Conservation (phyloP, 2,797 vertebrate genomes). For the Mus minutoides region DNA sequence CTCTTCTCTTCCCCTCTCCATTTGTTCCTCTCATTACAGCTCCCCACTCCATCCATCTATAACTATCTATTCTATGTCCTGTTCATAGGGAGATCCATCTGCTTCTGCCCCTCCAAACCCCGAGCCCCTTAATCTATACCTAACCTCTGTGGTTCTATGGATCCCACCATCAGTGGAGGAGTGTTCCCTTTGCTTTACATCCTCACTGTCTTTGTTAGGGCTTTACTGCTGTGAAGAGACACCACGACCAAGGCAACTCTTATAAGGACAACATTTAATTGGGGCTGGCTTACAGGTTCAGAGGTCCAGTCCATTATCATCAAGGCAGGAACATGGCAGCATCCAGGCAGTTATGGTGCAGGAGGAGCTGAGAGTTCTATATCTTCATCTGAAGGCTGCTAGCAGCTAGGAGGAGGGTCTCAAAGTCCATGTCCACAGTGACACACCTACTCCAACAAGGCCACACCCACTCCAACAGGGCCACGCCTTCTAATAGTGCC, state of each 20-base stretch:
- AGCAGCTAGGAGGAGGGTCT: background rate
- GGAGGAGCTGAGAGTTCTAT: background rate
- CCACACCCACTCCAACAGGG: background rate
- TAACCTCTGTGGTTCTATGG: no score
- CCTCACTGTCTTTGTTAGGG: background rate
- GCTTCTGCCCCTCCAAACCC: no score
- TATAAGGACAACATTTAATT: background rate
- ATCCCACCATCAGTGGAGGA: no score
- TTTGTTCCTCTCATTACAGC: no score
- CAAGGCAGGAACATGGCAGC: background rate
- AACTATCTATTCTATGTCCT: no score
- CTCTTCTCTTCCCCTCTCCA: no score
- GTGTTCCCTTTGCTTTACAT: background rate
- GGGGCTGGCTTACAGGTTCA: background rate
- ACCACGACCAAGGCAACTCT: background rate
- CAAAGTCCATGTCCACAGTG: background rate
- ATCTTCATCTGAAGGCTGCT: background rate
- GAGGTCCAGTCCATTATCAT: background rate
- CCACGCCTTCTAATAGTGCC: background rate
- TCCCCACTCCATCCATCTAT: no score
- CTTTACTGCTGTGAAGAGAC: background rate
- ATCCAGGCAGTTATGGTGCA: background rate
- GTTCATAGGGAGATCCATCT: no score
- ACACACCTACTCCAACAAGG: background rate
- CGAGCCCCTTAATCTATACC: no score